Conservation (phyloP, 2,888 invertebrate species). For the Lepidochrysops patricia region DNA sequence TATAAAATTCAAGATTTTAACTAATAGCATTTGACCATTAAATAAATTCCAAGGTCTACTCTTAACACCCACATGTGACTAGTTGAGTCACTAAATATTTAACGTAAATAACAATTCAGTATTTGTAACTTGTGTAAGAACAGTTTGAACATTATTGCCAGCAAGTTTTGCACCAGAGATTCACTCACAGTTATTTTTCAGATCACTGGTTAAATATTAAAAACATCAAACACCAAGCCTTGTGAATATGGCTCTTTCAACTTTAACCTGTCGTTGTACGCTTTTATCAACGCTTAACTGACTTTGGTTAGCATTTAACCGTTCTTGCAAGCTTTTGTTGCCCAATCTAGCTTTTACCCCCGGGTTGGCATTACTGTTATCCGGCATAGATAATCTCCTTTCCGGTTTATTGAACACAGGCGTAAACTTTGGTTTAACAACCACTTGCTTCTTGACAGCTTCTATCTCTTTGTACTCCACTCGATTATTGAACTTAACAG, state of each 20-base stretch:
- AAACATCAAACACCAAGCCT: conserved; percentile 51
- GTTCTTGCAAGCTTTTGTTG: conserved; percentile 26
- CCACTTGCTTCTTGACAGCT: conserved; percentile 24
- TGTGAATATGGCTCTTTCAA: conserved; percentile 56
- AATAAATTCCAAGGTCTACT: background rate
- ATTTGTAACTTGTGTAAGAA: background rate
- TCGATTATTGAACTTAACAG: conserved; percentile 61
- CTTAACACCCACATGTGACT: background rate
- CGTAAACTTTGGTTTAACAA: conserved; percentile 28
- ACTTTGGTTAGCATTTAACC: too few species aligned
- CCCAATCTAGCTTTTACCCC: conserved; percentile 53
- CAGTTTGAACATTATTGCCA: background rate
- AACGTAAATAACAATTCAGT: background rate
- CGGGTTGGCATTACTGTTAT: conserved; percentile 27
- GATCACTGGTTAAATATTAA: background rate
- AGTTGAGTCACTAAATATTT: too few species aligned
- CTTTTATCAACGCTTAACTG: conserved; percentile 28
- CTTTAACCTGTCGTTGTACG: conserved; percentile 27
- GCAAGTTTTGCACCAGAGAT: background rate
- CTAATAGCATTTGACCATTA: background rate
- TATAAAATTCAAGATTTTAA: too few species aligned
- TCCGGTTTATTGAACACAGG: conserved; percentile 62
- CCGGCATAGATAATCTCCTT: conserved; percentile 57
- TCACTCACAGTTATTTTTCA: background rate
- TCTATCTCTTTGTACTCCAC: conserved; percentile 67